Evolutionary conservation across 2,888 invertebrate genomes (phyloP), one percentile per base, ranked within the genome.

Genomic region (Orthosia cruda): DNA sequence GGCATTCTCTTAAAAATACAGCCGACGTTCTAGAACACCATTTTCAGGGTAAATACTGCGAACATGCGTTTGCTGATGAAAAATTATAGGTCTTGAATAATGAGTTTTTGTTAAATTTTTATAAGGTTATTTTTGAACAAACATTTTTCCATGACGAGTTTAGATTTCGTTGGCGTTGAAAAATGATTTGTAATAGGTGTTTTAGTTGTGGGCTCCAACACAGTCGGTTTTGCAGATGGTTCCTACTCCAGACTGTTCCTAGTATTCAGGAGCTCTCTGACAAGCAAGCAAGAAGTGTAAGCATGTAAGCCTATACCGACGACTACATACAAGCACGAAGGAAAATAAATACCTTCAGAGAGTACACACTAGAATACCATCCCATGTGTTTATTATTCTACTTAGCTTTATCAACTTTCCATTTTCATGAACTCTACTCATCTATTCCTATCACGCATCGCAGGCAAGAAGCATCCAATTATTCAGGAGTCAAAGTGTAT

Each of bases 1-100:
- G 55, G 69, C 65, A 65, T 66, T 61, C 64, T 70, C 67, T 83
- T 64, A 61, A 70, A 82, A 69, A 85, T 55, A 77, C 57, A 58
- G 12, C 45, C 47, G 12, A 71, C 52, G 4, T 57, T 65, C 61
- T 47, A 4, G n/a, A 20, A 26, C 15, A 63, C 26, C 49, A 71
- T 63, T 72, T 61, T 52, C 32, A 40, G 15, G 12, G 68, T 55
- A 15, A 54, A 50, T n/a, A 58, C 20, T 50, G 18, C 40, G 20
- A 12, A 47, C 9, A 45, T 47, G 23, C 20, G 4, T n/a, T 40
- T 45, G 11, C 18, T 15, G 18, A 45, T 20, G n/a, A 54, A 64
- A 75, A 45, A 40, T 7, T 4, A 40, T 16, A 13, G 16, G 0
- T 54, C 3, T 26, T 9, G 3, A 16, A 15, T 49, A 15, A 49